phyloP scores from a whole-genome alignment of 2,113 vertebrate species.

The Parotia lawesii region DNA sequence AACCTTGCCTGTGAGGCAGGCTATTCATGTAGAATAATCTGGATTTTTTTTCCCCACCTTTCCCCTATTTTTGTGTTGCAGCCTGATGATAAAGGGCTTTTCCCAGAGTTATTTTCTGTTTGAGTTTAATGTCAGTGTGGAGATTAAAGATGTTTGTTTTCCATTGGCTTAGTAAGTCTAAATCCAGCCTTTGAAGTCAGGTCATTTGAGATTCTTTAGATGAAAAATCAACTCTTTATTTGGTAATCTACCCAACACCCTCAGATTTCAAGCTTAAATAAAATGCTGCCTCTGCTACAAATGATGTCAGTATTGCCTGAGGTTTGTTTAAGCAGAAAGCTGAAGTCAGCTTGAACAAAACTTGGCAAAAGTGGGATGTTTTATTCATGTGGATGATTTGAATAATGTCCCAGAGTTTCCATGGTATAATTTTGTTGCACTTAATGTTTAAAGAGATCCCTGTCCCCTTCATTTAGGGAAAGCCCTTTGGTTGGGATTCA shows the following conservation, averaged over 20 bases:
- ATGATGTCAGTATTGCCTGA: slow-evolving; percentile 60
- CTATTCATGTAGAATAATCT: neutral
- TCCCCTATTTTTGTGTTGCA: neutral
- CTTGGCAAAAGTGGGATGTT: slow-evolving; percentile 50
- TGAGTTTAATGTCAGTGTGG: slow-evolving; percentile 10
- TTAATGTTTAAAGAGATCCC: slow-evolving; percentile 17
- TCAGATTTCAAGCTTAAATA: slow-evolving; percentile 42
- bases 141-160: slow-evolving; percentile 64
- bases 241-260: slow-evolving; percentile 54
- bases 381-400: slow-evolving; percentile 54
- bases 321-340: slow-evolving; percentile 63
- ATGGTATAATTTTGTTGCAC: slow-evolving; percentile 45
- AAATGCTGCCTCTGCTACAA: slow-evolving; percentile 44
- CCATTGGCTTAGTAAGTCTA: slow-evolving; percentile 18
- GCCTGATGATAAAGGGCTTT: slow-evolving; percentile 16
- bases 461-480: neutral
- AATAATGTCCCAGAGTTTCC: slow-evolving; percentile 56
- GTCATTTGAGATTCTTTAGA: slow-evolving; percentile 48
- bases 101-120: slow-evolving; percentile 41
- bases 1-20: neutral
- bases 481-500: neutral
- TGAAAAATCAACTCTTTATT: slow-evolving; percentile 55
- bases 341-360: slow-evolving; percentile 65
- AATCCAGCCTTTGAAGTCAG: slow-evolving; percentile 51
- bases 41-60: neutral